Evolutionary conservation across 2,888 invertebrate genomes (phyloP).

Genomic region (Phasia obesa): DNA sequence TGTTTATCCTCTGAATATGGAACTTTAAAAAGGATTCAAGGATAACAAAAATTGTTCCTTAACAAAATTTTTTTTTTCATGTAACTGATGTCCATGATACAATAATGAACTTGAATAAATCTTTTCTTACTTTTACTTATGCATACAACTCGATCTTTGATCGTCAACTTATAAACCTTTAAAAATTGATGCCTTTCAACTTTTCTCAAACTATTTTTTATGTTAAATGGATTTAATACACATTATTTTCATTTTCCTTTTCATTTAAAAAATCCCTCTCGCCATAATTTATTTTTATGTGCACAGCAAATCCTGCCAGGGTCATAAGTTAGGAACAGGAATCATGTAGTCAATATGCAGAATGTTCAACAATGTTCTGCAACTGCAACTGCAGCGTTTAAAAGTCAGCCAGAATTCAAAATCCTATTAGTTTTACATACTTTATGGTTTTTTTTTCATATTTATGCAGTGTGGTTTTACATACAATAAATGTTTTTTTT

Average conservation of each 20-base stretch:
- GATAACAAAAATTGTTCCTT: no score
- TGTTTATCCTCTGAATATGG: no score
- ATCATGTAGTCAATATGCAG: slow-evolving; percentile 49
- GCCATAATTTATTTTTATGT: slow-evolving; percentile 47
- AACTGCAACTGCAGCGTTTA: slow-evolving; percentile 19
- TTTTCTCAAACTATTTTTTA: slow-evolving; percentile 2
- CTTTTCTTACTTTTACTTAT: not conserved
- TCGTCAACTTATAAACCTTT: no score
- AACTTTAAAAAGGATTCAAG: no score
- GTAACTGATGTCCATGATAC: no score
- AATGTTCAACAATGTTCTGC: slow-evolving; percentile 12
- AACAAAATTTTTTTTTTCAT: no score
- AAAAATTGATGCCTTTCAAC: not conserved
- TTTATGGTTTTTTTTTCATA: slow-evolving; percentile 56
- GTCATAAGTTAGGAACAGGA: slow-evolving; percentile 52
- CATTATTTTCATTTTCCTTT: not conserved
- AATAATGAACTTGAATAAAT: not conserved
- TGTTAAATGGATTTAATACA: slow-evolving; percentile 21
- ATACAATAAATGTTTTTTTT: slow-evolving; percentile 18
- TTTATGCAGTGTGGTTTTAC: slow-evolving; percentile 44
- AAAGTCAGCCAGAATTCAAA: slow-evolving; percentile 52
- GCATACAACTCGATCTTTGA: no score
- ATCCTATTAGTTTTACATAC: slow-evolving; percentile 61
- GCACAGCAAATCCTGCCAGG: slow-evolving; percentile 37
- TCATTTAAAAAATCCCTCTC: not conserved